phyloP scores from a whole-genome alignment of 2,113 vertebrate genomes.

The Puma concolor region DNA sequence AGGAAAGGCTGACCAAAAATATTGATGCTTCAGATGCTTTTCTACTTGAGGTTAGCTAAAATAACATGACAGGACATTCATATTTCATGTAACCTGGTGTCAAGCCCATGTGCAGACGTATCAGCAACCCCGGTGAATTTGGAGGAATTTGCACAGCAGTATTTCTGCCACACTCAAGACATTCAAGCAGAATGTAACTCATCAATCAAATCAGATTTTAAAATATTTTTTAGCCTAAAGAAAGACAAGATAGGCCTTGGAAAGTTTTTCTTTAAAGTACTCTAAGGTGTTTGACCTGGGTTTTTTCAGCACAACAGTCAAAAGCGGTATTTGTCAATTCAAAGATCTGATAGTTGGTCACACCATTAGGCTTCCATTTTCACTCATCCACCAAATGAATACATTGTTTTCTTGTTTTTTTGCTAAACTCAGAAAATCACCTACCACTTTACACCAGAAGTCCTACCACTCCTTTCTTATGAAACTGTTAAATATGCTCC shows the following conservation, averaged over 20 bases:
- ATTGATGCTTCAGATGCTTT: neutral
- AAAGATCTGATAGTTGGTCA: neutral
- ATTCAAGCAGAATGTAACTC: neutral
- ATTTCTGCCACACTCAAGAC: constrained; percentile 34
- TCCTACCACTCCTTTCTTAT: neutral
- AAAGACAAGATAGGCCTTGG: neutral
- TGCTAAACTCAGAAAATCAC: neutral
- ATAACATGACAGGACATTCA: neutral
- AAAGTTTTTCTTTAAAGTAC: constrained; percentile 14
- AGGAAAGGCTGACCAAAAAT: constrained; percentile 26
- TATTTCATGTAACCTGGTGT: constrained; percentile 6
- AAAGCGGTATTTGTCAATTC: constrained; percentile 30
- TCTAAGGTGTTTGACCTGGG: neutral
- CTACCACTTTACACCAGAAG: neutral
- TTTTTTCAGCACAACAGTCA: neutral
- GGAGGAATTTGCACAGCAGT: neutral
- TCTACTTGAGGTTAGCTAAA: constrained; percentile 15
- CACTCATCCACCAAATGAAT: neutral
- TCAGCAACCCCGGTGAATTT: neutral
- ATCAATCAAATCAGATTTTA: constrained; percentile 2
- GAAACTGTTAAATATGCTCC: neutral
- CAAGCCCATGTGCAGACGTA: neutral
- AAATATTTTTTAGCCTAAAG: neutral
- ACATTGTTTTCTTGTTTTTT: neutral
- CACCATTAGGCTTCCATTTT: neutral